Evolutionary conservation across 2,113 vertebrate genomes (phyloP).

Genomic region (Proteles cristata): DNA sequence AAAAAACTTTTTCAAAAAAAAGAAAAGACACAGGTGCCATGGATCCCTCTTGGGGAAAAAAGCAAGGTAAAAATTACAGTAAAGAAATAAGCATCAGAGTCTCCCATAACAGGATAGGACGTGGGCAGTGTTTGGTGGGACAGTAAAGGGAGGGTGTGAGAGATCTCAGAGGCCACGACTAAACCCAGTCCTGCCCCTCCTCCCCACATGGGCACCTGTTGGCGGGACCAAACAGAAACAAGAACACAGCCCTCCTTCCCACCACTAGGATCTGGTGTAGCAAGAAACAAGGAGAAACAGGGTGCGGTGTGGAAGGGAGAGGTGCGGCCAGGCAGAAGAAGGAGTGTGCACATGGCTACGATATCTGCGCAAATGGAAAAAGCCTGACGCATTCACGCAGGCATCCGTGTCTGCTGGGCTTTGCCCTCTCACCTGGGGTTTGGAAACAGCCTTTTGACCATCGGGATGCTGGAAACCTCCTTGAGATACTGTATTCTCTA

Average conservation of each 20-base stretch:
- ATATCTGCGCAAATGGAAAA: rapidly evolving
- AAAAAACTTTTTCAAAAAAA: too few relatives aligned
- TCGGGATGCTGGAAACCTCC: neutral
- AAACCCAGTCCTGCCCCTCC: neutral
- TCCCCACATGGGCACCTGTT: rapidly evolving
- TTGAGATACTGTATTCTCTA: neutral
- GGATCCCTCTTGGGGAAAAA: neutral
- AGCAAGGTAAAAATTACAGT: neutral
- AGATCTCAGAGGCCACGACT: neutral
- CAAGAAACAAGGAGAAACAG: neutral
- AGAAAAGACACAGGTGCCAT: neutral
- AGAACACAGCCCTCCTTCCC: neutral
- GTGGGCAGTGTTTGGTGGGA: rapidly evolving
- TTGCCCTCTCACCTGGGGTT: constrained; percentile 77
- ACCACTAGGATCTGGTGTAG: rapidly evolving
- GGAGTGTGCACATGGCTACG: neutral
- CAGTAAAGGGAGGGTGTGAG: neutral
- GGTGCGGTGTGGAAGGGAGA: rapidly evolving
- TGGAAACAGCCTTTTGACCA: neutral
- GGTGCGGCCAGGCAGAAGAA: rapidly evolving
- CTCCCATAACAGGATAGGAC: rapidly evolving
- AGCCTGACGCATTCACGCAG: rapidly evolving
- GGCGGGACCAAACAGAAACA: rapidly evolving
- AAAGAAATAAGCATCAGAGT: neutral
- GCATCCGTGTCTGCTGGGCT: rapidly evolving